Conservation (phyloP, 2,797 vertebrate species). For the Dicrostonyx torquatus region DNA sequence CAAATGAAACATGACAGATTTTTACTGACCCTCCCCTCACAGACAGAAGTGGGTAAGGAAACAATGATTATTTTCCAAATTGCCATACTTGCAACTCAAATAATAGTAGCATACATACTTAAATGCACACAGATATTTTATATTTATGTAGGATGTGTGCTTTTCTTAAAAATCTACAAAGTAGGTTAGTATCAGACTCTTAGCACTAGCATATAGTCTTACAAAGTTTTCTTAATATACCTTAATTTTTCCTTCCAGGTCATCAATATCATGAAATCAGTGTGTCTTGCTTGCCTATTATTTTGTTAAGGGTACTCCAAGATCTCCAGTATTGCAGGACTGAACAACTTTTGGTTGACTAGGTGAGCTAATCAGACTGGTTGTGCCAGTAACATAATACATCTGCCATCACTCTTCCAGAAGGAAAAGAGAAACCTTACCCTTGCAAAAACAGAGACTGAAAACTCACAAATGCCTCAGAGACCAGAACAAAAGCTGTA, state of each 20-base stretch:
- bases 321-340: background rate
- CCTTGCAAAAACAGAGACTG: background rate
- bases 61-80: slow-evolving; percentile 26
- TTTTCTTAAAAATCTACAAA: background rate
- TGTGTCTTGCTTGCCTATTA: background rate
- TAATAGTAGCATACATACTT: background rate
- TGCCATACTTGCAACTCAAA: background rate
- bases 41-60: slow-evolving; percentile 17
- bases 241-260: slow-evolving; percentile 3
- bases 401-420: background rate
- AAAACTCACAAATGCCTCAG: background rate
- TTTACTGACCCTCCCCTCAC: background rate
- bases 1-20: background rate
- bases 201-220: background rate
- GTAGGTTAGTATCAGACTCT: background rate
- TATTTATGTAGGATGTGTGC: background rate
- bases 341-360: background rate
- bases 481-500: background rate
- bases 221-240: background rate
- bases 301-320: background rate
- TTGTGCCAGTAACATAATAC: background rate
- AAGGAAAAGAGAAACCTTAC: background rate
- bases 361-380: background rate
- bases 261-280: background rate
- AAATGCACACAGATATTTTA: background rate